phyloP scores from a whole-genome alignment of 2,113 vertebrate species.

The Anhinga rufa region DNA sequence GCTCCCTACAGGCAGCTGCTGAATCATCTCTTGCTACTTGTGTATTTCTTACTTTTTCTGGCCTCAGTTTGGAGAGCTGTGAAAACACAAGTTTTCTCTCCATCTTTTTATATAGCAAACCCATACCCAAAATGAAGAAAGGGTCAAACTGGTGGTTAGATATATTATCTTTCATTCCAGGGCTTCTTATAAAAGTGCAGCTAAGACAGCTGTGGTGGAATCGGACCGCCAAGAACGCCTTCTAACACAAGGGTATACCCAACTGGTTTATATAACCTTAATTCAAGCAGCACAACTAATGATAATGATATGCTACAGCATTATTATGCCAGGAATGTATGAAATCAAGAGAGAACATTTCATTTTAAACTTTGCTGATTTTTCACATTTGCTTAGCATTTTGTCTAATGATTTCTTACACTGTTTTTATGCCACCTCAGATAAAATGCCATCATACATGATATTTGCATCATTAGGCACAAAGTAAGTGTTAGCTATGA shows the following conservation, averaged over 20 bases:
- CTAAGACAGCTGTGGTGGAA: conserved; percentile 38
- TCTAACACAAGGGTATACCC: neutral
- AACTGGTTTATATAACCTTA: conserved; percentile 47
- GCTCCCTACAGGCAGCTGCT: neutral
- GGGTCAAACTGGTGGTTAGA: conserved; percentile 29
- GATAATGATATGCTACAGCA: conserved; percentile 41
- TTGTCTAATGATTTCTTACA: conserved; percentile 67
- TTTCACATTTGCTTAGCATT: conserved; percentile 73
- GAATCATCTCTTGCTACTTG: neutral
- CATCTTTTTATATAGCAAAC: neutral
- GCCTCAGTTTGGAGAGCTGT: neutral
- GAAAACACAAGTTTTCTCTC: neutral
- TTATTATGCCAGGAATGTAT: conserved; percentile 60
- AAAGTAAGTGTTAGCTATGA: conserved; percentile 59
- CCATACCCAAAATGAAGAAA: neutral
- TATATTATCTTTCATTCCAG: conserved; percentile 39
- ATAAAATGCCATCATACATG: conserved; percentile 64
- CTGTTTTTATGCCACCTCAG: conserved; percentile 64
- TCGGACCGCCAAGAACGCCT: neutral
- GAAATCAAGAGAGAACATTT: conserved; percentile 64
- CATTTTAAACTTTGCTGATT: conserved; percentile 75
- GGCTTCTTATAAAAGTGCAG: neutral
- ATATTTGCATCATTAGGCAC: conserved; percentile 67
- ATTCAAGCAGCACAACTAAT: conserved; percentile 57
- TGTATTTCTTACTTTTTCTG: neutral